These are phyloP conservation scores for Sebastes vulpes DNA, from an alignment of 2,797 vertebrate genomes.

Conservation along the genomic window DNA sequence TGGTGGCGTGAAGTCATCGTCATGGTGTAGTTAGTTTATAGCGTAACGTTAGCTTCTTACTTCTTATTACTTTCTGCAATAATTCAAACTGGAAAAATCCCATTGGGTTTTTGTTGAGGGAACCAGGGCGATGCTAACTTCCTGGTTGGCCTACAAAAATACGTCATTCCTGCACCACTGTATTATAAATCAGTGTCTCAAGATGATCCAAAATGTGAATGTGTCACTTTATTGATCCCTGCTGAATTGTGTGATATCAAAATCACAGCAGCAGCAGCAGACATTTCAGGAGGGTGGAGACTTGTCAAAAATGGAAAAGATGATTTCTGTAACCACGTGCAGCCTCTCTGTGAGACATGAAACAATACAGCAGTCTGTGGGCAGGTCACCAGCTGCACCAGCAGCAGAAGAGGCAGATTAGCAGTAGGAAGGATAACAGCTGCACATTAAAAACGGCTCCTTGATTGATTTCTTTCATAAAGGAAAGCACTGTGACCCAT, in stretches of 20 bases:
- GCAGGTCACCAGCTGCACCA: conserved; percentile 52
- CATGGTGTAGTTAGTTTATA: too few species aligned
- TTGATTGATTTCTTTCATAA: conserved; percentile 69
- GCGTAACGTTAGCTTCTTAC: too few species aligned
- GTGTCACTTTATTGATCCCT: background rate
- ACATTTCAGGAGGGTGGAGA: background rate
- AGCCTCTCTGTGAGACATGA: conserved; percentile 11
- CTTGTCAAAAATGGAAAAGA: background rate
- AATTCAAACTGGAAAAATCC: too few species aligned
- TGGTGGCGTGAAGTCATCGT: too few species aligned
- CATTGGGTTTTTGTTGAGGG: too few species aligned
- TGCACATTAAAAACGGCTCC: conserved; percentile 63
- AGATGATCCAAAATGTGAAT: background rate
- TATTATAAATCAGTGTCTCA: background rate
- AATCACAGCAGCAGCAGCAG: conserved; percentile 7
- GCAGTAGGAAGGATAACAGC: conserved; percentile 55
- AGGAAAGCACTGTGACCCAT: conserved; percentile 4
- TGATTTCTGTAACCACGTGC: background rate
- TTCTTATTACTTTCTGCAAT: too few species aligned
- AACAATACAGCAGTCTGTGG: conserved; percentile 2
- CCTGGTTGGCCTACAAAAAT: too few species aligned
- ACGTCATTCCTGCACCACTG: background rate
- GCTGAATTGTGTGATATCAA: background rate
- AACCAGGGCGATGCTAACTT: too few species aligned
- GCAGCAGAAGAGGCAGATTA: conserved; percentile 54